Conservation (phyloP, 2,888 invertebrate species). For the Orthosia gothica region DNA sequence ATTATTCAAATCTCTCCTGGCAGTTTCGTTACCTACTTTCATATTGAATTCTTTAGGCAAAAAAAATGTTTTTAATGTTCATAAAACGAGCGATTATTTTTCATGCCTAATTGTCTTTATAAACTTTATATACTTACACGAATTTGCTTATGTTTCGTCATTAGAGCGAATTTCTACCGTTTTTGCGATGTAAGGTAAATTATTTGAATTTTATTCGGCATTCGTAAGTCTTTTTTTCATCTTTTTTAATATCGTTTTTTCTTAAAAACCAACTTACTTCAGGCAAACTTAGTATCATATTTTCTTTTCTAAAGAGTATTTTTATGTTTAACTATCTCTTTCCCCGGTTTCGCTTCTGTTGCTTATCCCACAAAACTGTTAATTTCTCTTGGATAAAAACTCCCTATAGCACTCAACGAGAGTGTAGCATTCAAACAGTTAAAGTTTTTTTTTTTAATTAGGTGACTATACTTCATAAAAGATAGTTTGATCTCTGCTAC, state of each 20-base stretch:
- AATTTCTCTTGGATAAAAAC: too few species aligned
- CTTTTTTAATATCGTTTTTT: neutral
- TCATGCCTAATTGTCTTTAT: constrained; percentile 8
- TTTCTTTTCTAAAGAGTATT: neutral
- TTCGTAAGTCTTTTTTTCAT: neutral
- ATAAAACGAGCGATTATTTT: neutral
- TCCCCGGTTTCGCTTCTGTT: too few species aligned
- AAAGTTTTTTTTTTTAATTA: too few species aligned
- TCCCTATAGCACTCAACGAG: too few species aligned
- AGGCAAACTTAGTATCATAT: neutral
- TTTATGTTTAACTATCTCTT: too few species aligned
- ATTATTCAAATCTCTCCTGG: constrained; percentile 19
- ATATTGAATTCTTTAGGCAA: neutral
- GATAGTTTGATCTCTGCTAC: too few species aligned
- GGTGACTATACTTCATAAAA: too few species aligned
- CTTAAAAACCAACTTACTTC: neutral
- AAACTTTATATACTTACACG: neutral
- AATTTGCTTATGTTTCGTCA: constrained; percentile 3
- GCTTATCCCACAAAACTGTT: too few species aligned
- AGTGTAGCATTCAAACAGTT: too few species aligned
- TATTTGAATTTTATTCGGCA: neutral
- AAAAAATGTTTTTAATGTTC: constrained; percentile 19
- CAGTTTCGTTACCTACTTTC: constrained; percentile 6
- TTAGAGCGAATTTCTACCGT: neutral
- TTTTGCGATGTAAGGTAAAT: neutral